Conservation (phyloP, 2,113 vertebrate genomes). For the Psilopsiagon aymara region DNA sequence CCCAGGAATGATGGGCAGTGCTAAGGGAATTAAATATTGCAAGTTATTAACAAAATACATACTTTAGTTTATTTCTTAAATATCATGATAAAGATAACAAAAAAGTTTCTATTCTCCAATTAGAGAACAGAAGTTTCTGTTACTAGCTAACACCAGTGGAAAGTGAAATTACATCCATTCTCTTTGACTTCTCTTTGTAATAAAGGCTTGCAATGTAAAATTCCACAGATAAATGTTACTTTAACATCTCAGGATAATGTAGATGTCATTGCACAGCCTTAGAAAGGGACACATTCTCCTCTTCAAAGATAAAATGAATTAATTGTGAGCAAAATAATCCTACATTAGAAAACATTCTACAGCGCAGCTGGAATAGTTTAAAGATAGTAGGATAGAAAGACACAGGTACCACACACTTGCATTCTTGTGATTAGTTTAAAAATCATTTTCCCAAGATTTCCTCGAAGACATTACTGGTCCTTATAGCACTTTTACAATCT, state of each 20-base stretch:
- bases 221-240: neutral
- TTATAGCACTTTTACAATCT: neutral
- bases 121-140: neutral
- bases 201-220: neutral
- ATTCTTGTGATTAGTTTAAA: neutral
- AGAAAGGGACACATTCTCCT: neutral
- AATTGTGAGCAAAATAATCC: neutral
- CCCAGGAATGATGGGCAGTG: neutral
- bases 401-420: neutral
- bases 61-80: neutral
- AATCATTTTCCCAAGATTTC: neutral
- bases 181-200: neutral
- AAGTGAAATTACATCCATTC: neutral
- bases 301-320: neutral
- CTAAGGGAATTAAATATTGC: neutral
- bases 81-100: neutral
- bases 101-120: neutral
- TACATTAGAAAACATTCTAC: neutral
- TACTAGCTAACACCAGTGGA: neutral
- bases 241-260: neutral
- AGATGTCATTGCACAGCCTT: neutral
- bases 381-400: neutral
- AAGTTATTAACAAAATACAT: neutral
- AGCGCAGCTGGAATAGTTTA: neutral
- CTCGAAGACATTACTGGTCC: neutral